phyloP scores from a whole-genome alignment of 35 echinoderm and acorn worm genomes.

The Heliocidaris erythrogramma region DNA sequence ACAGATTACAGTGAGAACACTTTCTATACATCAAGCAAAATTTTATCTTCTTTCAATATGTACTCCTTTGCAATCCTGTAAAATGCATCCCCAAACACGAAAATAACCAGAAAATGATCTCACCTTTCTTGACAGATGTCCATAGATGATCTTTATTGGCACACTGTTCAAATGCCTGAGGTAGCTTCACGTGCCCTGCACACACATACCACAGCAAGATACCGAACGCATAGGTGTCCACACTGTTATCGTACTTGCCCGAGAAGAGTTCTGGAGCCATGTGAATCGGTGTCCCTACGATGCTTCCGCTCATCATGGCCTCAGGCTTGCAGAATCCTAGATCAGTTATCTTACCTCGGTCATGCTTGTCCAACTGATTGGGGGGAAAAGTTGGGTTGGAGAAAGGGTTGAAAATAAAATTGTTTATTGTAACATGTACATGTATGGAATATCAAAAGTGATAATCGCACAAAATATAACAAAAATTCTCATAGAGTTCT shows the following conservation, averaged over 20 bases:
- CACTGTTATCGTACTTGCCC: slow-evolving; percentile 89
- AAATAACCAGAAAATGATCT: neutral
- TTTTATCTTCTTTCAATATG: too few species aligned
- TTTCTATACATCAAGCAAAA: too few species aligned
- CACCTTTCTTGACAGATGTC: slow-evolving; percentile 95
- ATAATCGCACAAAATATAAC: neutral
- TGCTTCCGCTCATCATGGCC: slow-evolving; percentile 99
- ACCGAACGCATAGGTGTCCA: slow-evolving; percentile 96
- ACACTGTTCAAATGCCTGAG: slow-evolving; percentile 92
- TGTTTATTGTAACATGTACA: too few species aligned
- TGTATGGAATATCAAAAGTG: neutral
- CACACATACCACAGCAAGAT: slow-evolving; percentile 97
- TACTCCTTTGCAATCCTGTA: neutral
- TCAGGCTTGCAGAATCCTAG: slow-evolving; percentile 99
- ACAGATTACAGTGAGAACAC: too few species aligned
- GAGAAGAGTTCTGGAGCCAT: slow-evolving; percentile 99
- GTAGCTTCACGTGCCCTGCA: slow-evolving; percentile 86
- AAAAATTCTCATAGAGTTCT: too few species aligned
- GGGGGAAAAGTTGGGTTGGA: neutral
- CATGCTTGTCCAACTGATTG: slow-evolving; percentile 72
- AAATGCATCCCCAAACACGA: neutral
- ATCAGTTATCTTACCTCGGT: slow-evolving; percentile 96
- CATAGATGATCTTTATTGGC: slow-evolving; percentile 96
- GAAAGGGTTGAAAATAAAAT: neutral
- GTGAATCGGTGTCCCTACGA: slow-evolving; percentile 99